Evolutionary conservation across 2,113 vertebrate species (phyloP).

Genomic region (Empidonax alnorum): DNA sequence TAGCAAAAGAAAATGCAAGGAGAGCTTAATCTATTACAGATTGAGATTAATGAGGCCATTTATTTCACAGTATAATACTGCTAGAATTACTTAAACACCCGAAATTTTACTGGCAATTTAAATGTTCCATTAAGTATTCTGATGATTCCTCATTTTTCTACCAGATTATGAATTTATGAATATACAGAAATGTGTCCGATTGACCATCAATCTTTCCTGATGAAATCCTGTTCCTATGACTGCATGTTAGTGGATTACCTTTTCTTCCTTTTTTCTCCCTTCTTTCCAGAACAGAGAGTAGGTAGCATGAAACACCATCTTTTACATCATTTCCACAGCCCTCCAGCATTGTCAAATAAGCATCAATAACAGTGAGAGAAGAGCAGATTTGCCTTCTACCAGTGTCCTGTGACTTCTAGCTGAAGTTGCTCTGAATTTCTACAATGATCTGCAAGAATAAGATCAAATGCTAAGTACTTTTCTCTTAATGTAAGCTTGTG

Average conservation of each 20-base stretch:
- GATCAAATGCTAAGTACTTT: not conserved
- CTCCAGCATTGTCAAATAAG: not conserved
- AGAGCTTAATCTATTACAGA: not conserved
- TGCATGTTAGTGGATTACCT: not conserved
- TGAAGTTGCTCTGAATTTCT: not conserved
- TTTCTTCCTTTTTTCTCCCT: not conserved
- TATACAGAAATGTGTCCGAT: not conserved
- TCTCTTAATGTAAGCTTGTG: not conserved
- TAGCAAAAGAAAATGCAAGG: slow-evolving; percentile 7
- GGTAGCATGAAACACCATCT: not conserved
- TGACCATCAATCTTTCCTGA: not conserved
- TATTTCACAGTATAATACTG: not conserved
- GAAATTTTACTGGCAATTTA: slow-evolving; percentile 17
- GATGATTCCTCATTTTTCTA: slow-evolving; percentile 14
- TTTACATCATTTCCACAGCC: not conserved
- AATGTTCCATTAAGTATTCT: not conserved
- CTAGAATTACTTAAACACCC: slow-evolving; percentile 3
- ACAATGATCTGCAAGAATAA: not conserved
- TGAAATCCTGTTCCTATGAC: not conserved
- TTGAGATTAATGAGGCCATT: slow-evolving; percentile 5
- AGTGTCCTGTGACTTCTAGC: not conserved
- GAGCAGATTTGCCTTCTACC: not conserved
- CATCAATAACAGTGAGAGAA: not conserved
- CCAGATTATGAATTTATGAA: not conserved
- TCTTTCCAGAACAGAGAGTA: not conserved